Evolutionary conservation across 1,140 invertebrate genomes (phyloP), one percentile per base, ranked within the genome.

Genomic region (Danaus melanippus): DNA sequence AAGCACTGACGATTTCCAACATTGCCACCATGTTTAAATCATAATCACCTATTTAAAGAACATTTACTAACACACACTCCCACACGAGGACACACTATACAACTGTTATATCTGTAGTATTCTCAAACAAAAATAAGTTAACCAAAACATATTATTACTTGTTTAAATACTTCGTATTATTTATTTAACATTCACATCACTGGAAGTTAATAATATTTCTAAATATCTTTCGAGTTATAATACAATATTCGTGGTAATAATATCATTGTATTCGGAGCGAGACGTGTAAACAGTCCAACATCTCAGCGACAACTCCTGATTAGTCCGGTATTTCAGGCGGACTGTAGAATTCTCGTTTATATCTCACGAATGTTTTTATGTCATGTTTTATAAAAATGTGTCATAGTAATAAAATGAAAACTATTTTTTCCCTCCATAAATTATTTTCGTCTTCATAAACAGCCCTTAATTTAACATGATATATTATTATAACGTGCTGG

Each of bases 11-110:
- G 8, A 73, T 65, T 49, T 71, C 73, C 10, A 80, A 48, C 67
- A 81, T 65, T 45, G 74, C 76, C 49, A 84, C 76, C 77, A 79
- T 72, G 48, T 58, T 67, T 71, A 50, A 53, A 66, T 55, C 63
- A 66, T 63, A 67, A 65, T 66, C 63, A 71, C 60, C 67, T 71
- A 71, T 70, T 71, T 78, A 68, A 68, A 71, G 65, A 53, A 66
- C 56, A 54, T 60, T 62, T 51, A 64, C 55, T 57, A 66, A 68
- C 64, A 69, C 64, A 61, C 56, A 66, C 71, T 66, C 64, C 65
- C 66, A 71, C 66, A 61, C 49, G 10, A 44, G 40, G 53, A 32
- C 21, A 32, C 21, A 32, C 21, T 32, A 32, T 8, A 32, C 5
- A 32, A 32, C 21, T 32, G 21, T 32, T 32, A 32, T 32, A 32